Base-by-base conservation (phyloP, 2,797 vertebrate genomes). In the Cirrhinus molitorella region DNA sequence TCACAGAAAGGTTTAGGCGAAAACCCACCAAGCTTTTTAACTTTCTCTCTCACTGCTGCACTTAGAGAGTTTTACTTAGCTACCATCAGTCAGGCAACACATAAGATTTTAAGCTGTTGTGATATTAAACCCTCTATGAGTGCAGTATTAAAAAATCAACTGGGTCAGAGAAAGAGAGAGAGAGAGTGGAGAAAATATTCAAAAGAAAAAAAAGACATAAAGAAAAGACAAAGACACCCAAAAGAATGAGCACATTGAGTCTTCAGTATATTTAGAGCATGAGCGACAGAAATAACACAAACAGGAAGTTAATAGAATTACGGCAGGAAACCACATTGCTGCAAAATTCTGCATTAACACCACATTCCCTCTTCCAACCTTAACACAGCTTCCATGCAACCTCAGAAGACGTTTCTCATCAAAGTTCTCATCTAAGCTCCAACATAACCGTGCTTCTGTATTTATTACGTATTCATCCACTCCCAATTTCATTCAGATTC, bases 271-370 rank as follows among this genome's bases (percentile, higher is more conserved):
- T 90, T 87, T 90, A 88, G 89, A 86, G 86, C 86, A 83, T 89
- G 88, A 92, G 89, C 47, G 85, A 88, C 87, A 87, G 86, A 89
- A 89, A 89, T 91, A 85, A 90, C 90, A 91, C 89, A 92, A 93
- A 93, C 93, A 94, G 93, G 93, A 94, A 92, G 90, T 84, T 90
- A 89, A 90, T 90, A 88, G 90, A 88, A 92, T 92, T 88, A 87
- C 84, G 82, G 92, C 89, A 92, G 92, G 93, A 94, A 95, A 93
- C 93, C 92, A 89, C 92, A 91, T 80, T 67, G 82, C 90, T 92
- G 93, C 90, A 88, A 68, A 86, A 78, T 71, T 53, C 63, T 88
- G 84, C 85, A 86, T 88, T 76, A n/a, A 85, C 85, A 90, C 87
- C 63, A n/a, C 84, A 84, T 85, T 84, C 63, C 66, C 47, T 53